These are phyloP conservation scores for Musca vetustissima DNA, from an alignment of 1,140 invertebrate species.

Conservation along the genomic window DNA sequence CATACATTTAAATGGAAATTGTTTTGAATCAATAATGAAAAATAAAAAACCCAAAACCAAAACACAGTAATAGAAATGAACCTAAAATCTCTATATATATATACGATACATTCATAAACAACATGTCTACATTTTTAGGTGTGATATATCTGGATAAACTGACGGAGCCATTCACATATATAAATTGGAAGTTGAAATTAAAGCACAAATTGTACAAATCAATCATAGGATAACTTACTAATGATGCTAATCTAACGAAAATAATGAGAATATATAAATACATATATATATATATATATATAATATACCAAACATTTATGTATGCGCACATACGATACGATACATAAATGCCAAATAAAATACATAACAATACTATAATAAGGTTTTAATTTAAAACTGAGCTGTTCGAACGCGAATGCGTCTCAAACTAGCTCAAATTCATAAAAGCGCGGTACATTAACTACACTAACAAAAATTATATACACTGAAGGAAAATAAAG, in stretches of 20 bases:
- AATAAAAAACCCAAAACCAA: not conserved
- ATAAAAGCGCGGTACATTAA: constrained; percentile 22
- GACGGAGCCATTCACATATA: constrained; percentile 6
- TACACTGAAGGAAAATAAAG: not conserved
- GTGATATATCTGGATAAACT: constrained; percentile 5
- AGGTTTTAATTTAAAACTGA: not conserved
- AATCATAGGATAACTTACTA: not conserved
- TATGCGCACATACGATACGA: no score
- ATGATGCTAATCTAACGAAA: not conserved
- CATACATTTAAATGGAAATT: not conserved
- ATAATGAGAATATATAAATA: not conserved
- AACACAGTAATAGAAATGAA: not conserved
- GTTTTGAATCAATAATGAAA: not conserved
- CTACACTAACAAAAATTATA: constrained; percentile 15
- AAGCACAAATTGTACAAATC: constrained; percentile 18
- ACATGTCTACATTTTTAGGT: not conserved
- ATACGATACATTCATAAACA: no score
- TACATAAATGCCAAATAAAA: not conserved
- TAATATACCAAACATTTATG: no score
- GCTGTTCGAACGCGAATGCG: not conserved
- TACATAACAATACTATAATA: not conserved
- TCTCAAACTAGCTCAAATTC: not conserved
- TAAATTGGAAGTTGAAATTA: constrained; percentile 16
- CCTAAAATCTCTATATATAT: no score
- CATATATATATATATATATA: constrained; percentile 2